phyloP scores from a whole-genome alignment of 2,888 invertebrate species.

The Cepaea hortensis region DNA sequence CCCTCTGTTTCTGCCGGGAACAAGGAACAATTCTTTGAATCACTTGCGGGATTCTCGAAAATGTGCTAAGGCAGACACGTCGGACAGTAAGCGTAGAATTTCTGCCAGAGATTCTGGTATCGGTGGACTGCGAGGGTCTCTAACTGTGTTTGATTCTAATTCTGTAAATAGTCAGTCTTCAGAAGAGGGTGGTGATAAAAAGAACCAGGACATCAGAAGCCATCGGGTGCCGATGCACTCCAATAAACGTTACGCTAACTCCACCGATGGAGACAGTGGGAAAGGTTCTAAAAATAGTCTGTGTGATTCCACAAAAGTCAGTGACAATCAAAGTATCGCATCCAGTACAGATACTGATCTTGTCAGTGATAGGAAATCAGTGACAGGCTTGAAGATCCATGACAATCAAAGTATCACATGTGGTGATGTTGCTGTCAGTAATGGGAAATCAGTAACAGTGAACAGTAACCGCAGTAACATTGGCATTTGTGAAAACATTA shows the following conservation, averaged over 20 bases:
- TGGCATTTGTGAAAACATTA: background rate
- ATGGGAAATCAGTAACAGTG: background rate
- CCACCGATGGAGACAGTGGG: constrained; percentile 13
- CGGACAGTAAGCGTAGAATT: background rate
- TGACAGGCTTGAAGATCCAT: background rate
- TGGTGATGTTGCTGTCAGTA: background rate
- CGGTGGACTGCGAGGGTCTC: constrained; percentile 6
- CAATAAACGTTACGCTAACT: background rate
- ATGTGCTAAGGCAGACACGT: background rate
- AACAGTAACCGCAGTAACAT: background rate
- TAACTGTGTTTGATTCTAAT: constrained; percentile 14
- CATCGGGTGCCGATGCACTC: constrained; percentile 21
- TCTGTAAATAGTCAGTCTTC: constrained; percentile 14
- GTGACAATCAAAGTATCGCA: background rate
- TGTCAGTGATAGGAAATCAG: background rate
- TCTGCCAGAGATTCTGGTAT: constrained; percentile 5
- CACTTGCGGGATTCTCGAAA: constrained; percentile 51
- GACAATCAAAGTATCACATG: background rate
- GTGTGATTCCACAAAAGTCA: constrained; percentile 2
- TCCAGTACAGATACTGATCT: background rate
- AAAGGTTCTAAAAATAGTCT: constrained; percentile 26
- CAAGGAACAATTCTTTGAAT: constrained; percentile 49
- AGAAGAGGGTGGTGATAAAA: constrained; percentile 14
- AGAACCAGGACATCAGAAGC: background rate
- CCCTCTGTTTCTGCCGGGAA: constrained; percentile 53